phyloP scores from a whole-genome alignment of 1,140 invertebrate genomes.

The Brachionus rotundiformis region DNA sequence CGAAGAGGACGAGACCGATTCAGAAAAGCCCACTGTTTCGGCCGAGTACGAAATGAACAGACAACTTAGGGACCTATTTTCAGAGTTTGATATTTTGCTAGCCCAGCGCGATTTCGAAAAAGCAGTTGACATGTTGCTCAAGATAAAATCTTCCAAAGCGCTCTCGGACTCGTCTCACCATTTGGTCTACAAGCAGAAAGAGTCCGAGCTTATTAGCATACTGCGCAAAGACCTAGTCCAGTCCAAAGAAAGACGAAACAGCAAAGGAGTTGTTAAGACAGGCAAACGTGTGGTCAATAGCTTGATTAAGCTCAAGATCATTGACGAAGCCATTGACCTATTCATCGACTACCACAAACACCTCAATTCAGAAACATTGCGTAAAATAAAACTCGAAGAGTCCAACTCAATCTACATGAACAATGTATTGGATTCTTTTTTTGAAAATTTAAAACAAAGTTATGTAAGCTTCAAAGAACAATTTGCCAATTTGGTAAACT shows the following conservation, averaged over 20 bases:
- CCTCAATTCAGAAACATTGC: constrained; percentile 35
- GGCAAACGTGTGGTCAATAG: constrained; percentile 36
- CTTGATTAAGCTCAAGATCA: constrained; percentile 31
- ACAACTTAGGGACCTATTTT: constrained; percentile 25
- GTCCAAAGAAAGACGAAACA: constrained; percentile 50
- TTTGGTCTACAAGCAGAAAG: constrained; percentile 49
- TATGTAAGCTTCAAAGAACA: constrained; percentile 26
- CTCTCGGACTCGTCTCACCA: neutral
- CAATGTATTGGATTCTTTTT: constrained; percentile 41
- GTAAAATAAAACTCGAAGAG: constrained; percentile 50
- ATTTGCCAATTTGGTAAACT: constrained; percentile 37
- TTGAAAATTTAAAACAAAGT: constrained; percentile 23
- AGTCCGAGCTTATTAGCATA: constrained; percentile 3
- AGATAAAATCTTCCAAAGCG: neutral
- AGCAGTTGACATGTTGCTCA: constrained; percentile 27
- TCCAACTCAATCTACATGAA: constrained; percentile 48
- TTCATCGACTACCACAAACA: constrained; percentile 51
- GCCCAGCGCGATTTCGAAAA: constrained; percentile 49
- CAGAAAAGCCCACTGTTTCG: neutral
- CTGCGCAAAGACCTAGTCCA: constrained; percentile 36
- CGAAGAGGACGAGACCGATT: constrained; percentile 33
- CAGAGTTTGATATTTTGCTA: constrained; percentile 49
- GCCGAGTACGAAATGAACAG: neutral
- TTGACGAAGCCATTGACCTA: constrained; percentile 46
- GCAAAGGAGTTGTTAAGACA: constrained; percentile 47